Conservation (phyloP, 2,888 invertebrate species). For the Anticlea derivata region DNA sequence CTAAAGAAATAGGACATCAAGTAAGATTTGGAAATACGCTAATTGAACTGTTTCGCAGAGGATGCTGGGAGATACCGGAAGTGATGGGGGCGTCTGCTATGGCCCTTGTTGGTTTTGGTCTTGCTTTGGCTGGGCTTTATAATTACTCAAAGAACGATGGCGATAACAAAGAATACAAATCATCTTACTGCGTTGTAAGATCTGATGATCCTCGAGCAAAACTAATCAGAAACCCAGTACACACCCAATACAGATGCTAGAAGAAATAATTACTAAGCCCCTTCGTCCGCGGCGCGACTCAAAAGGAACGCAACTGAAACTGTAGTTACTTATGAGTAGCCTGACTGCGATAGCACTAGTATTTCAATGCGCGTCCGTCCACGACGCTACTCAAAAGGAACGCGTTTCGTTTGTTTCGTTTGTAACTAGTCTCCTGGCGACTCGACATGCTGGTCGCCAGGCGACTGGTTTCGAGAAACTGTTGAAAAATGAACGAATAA, state of each 20-base stretch:
- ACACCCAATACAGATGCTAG: conserved; percentile 45
- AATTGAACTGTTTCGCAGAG: conserved; percentile 56
- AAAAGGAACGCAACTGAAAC: no score
- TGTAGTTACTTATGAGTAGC: no score
- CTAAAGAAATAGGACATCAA: conserved; percentile 58
- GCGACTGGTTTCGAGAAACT: no score
- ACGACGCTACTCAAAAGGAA: no score
- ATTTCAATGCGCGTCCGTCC: no score
- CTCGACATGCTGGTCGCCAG: no score
- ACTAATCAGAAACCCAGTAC: conserved; percentile 59
- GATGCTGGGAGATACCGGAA: conserved; percentile 89
- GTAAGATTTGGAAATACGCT: conserved; percentile 55
- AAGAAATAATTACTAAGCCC: no score
- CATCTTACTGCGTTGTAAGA: conserved; percentile 83
- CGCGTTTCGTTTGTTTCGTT: no score
- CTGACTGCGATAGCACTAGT: no score
- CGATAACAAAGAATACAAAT: conserved; percentile 86
- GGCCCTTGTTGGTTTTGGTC: conserved; percentile 81
- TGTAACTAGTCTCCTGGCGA: no score
- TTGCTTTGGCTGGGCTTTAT: conserved; percentile 67
- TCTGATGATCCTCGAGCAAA: conserved; percentile 85
- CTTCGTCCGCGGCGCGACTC: no score
- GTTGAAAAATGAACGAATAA: no score
- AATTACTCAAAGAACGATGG: conserved; percentile 81
- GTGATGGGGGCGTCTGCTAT: conserved; percentile 84